Base-by-base conservation (phyloP, 92 coral and sea anemone species). In the Siderastrea radians region DNA sequence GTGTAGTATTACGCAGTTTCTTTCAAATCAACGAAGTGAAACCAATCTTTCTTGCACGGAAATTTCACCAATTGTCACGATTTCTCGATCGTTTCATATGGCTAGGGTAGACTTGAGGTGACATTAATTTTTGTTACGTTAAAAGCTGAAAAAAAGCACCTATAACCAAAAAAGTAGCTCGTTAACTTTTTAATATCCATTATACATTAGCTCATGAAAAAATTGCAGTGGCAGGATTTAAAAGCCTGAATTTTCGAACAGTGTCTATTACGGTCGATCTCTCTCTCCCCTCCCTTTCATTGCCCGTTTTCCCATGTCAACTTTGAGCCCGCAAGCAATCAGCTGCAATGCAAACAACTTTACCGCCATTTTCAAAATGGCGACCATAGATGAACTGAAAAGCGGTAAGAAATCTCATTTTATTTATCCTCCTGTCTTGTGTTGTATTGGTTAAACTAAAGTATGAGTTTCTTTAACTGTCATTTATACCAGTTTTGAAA, bases 361-460 rank as follows among this genome's bases (percentile, higher is more conserved):
- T 55, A 55, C 57, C 95, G 96, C 94, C 95, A 92, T 76, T 83
- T 94, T 95, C 93, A 94, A 97, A 93, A 97, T 97, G 99, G 98
- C 99, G 93, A 91, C 98, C 58, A 84, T 92, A 13, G 98, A 95
- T 53, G 98, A 97, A 76, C 85, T 97, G 79, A 97, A 97, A 75
- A 87, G 80, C 70, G 99, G 99, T 97, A 59, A 49, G 87, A 61
- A 19, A 51, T 72, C 2, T 60, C 51, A 7, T 49, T 62, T 55
- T 63, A 3, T 61, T 74, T 62, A 11, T 4, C 44, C 5, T 26
- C 13, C 1, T 69, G 13, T 15, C 49, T 1, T 10, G 38, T 65
- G 10, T 49, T 69, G 68, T 47, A 72, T 63, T 50, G 54, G 11
- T 7, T 14, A 19, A 64, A 62, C 7, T 26, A 9, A 14, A 38